Percentiles rank a stretch among this genome's conserved stretches.
Evolutionary conservation across 2,888 invertebrate genomes (phyloP).

Genomic region (Lissonota sp.): DNA sequence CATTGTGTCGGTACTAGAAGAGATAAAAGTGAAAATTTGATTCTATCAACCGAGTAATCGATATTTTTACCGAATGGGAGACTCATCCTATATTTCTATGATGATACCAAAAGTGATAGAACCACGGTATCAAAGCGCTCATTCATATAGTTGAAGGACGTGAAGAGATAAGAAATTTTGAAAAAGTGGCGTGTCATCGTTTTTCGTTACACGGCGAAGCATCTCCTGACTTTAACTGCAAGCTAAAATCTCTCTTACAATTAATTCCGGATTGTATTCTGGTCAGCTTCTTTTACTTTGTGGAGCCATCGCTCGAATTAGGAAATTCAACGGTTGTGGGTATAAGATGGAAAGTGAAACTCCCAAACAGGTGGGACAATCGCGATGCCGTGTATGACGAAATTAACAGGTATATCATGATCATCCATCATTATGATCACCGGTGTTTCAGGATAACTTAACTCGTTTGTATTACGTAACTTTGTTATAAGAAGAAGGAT

Average conservation of each 20-base stretch:
- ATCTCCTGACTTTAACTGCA: no score
- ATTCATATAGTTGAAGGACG: no score
- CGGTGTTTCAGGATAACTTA: neutral
- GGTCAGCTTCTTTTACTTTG: no score
- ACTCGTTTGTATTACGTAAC: slow-evolving; percentile 5
- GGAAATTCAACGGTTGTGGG: slow-evolving; percentile 34
- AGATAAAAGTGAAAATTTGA: no score
- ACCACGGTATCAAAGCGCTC: no score
- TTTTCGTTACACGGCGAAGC: slow-evolving; percentile 60
- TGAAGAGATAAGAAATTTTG: no score
- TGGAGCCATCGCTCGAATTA: slow-evolving; percentile 17
- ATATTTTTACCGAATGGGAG: no score
- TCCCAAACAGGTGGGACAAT: slow-evolving; percentile 48
- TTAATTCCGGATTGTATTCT: no score
- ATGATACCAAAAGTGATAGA: neutral
- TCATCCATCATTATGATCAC: slow-evolving; percentile 15
- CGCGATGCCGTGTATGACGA: slow-evolving; percentile 37
- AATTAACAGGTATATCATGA: neutral
- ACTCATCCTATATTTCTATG: no score
- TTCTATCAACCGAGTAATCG: no score
- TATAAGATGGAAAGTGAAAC: neutral
- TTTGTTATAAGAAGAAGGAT: slow-evolving; percentile 28
- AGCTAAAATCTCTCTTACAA: no score
- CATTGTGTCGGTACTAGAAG: no score
- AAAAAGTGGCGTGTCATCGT: slow-evolving; percentile 58